A percentile compares a stretch with the other conserved stretches of the same genome.
Conservation (phyloP, 2,888 invertebrate genomes). For the Schizaphis graminum region DNA sequence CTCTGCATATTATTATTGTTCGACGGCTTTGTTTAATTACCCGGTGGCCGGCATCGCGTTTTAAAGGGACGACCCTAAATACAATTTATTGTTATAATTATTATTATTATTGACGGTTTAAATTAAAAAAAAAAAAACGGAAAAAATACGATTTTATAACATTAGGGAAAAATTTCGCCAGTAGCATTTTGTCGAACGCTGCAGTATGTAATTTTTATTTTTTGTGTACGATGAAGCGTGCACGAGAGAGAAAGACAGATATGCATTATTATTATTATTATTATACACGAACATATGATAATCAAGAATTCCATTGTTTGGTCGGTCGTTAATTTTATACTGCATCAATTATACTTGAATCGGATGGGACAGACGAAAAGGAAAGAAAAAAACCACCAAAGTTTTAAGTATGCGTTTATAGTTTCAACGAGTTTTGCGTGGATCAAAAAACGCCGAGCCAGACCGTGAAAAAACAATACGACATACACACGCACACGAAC, state of each 20-base stretch:
- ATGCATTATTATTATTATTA: not conserved
- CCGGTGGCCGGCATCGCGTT: not conserved
- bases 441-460: slow-evolving; percentile 47
- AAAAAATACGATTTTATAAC: slow-evolving; percentile 19
- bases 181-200: not conserved
- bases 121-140: slow-evolving; percentile 3
- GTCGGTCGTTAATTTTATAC: slow-evolving; percentile 58
- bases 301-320: slow-evolving; percentile 58
- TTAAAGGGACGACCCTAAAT: not conserved
- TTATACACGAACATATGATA: slow-evolving; percentile 40
- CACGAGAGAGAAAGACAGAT: not conserved
- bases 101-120: not conserved
- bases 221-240: not conserved
- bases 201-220: not conserved
- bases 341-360: slow-evolving; percentile 47
- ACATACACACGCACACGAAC: not conserved
- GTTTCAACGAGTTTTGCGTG: slow-evolving; percentile 38
- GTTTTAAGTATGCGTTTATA: slow-evolving; percentile 48
- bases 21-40: slow-evolving; percentile 26
- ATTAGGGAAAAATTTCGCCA: slow-evolving; percentile 8
- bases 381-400: slow-evolving; percentile 29
- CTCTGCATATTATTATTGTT: not conserved
- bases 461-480: slow-evolving; percentile 51
- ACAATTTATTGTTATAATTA: slow-evolving; percentile 4
- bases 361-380: not conserved